Evolutionary conservation across 2,888 invertebrate species (phyloP), one percentile per base, ranked within the genome.

Genomic region (Trichogramma evanescens): DNA sequence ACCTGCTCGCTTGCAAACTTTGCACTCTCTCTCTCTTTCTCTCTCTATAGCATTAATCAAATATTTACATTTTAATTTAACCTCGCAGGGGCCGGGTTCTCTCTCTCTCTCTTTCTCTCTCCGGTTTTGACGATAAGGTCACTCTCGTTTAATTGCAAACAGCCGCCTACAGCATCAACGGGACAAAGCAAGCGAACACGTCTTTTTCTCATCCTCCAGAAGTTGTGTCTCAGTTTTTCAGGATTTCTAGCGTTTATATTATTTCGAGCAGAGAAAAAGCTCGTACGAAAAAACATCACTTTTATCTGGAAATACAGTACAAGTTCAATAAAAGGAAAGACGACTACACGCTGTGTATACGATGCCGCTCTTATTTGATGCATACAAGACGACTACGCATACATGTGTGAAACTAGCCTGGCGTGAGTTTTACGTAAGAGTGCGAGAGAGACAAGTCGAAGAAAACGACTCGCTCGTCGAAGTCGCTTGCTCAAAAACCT

Each of bases 51-150:
- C 72, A 75, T 75, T 75, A 72, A 77, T 77, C 74, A 76, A 77
- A 75, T 75, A 77, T 77, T 77, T 76, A 75, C 73, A 73, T 75
- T 75, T 75, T 75, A 75, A 74, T 74, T 74, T 74, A 71, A 70
- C 68, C 44, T 43, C 40, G 8, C 51, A 10, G 26, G 4, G 8
- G 26, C n/a, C 8, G 8, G 6, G 10, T 5, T 26, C 50, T 26
- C 6, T 44, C 26, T n/a, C n/a, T 50, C 41, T 56, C 41, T 63
- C 62, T 67, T 54, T 52, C 61, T 63, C 56, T 63, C 65, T 62
- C 64, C 66, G 56, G 26, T 26, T 66, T 70, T 70, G 68, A 70
- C 70, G 70, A 70, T 70, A 67, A 67, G 68, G 69, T 66, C 26
- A 26, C 26, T 71, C 68, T 71, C 72, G 69, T 73, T 74, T 74